Base-by-base conservation (phyloP, 2,888 invertebrate genomes). In the Scotopteryx bipunctaria region DNA sequence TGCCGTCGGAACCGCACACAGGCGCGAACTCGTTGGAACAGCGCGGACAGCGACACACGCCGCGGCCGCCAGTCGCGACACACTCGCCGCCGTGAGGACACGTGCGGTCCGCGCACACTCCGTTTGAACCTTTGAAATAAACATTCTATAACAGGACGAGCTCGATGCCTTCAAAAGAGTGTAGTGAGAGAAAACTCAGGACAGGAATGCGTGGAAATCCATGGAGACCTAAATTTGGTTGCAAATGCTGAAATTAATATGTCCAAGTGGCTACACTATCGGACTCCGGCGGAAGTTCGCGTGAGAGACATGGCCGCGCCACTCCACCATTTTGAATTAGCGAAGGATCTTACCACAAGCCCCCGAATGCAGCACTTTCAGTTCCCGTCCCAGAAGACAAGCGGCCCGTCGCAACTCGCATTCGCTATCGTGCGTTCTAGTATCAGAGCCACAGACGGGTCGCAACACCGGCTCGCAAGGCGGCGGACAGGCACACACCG, bases 401-500 rank as follows among this genome's bases (percentile, higher is more conserved):
- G 94, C 94, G 29, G 94, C 93, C 52, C 94, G 91, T 56, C 92
- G 91, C 71, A 98, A 86, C 73, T 96, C 95, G 80, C 98, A 98
- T 66, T 94, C 93, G 46, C 95, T 95, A 59, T 94, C 93, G 86
- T 96, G 97, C 0, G 96, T 97, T 55, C 93, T 92, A 1, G 95
- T 95, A 74, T 97, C 97, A 2, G 94, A 93, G 2, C 96, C 97
- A 81, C 98, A 98, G 6, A 97, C 96, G 2, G 95, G 95, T 37
- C 94, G 91, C 89, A 96, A 92, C 41, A 95, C 93, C 6, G 94
- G 93, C 79, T 96, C 95, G 77, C 97, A 97, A 17, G 93, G 92
- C 8, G 94, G 93, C 0, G 96, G 95, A 78, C 98, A 98, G 55
- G 94, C 94, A 81, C 98, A 98, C 59, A 93, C 93, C 0, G 97